phyloP scores from a whole-genome alignment of 2,797 vertebrate species.

The Enteromius mattozi region DNA sequence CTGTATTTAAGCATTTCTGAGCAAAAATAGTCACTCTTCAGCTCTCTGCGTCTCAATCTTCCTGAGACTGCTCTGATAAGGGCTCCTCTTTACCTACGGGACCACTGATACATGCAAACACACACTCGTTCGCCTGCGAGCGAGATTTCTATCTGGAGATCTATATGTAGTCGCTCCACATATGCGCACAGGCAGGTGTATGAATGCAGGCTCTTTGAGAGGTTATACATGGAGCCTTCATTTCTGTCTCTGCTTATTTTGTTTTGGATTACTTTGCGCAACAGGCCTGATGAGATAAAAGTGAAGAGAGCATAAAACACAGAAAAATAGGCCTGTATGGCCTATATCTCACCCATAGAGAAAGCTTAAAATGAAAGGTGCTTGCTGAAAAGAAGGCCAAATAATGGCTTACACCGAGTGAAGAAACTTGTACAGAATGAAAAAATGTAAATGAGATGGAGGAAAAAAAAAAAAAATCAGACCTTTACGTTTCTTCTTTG shows the following conservation, averaged over 20 bases:
- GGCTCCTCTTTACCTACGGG: constrained; percentile 51
- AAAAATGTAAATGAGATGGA: not conserved
- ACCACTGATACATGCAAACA: constrained; percentile 54
- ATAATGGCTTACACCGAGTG: not conserved
- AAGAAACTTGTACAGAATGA: not conserved
- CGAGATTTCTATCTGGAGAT: constrained; percentile 53
- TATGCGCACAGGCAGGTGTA: constrained; percentile 41
- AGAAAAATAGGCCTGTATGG: constrained; percentile 22
- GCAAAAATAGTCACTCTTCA: constrained; percentile 39
- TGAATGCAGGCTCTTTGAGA: constrained; percentile 71
- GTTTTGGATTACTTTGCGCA: constrained; percentile 18
- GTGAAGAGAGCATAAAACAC: constrained; percentile 1
- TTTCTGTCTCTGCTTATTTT: constrained; percentile 26
- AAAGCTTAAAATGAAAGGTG: constrained; percentile 17
- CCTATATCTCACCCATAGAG: constrained; percentile 10
- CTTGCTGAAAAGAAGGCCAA: not conserved
- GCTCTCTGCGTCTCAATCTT: constrained; percentile 48
- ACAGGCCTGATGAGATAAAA: constrained; percentile 41
- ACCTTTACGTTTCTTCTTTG: not conserved
- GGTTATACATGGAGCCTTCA: constrained; percentile 19
- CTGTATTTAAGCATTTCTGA: constrained; percentile 59
- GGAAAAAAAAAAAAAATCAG: not conserved
- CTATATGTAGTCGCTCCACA: constrained; percentile 29
- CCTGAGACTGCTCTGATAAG: constrained; percentile 55
- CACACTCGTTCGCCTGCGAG: constrained; percentile 13